These are phyloP conservation scores for Halichoeres trimaculatus DNA, from an alignment of 2,113 vertebrate genomes.

Conservation along the genomic window DNA sequence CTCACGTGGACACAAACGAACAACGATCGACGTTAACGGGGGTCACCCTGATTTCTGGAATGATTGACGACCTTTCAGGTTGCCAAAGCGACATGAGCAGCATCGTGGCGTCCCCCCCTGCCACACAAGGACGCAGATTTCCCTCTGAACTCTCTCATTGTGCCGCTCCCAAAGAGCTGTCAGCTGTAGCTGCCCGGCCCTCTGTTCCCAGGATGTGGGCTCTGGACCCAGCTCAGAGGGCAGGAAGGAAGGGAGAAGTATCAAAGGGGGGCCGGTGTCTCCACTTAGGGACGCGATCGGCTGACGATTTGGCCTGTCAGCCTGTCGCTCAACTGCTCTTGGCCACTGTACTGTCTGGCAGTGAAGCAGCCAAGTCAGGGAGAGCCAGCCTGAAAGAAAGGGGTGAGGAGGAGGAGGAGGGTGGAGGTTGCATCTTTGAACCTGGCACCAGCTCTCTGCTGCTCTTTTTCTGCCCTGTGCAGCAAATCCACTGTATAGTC, in stretches of 20 bases:
- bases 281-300: constrained; percentile 47
- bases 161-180: constrained; percentile 61
- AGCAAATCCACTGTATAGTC: constrained; percentile 34
- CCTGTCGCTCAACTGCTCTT: constrained; percentile 57
- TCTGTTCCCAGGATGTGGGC: constrained; percentile 64
- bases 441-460: constrained; percentile 44
- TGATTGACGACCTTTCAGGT: constrained; percentile 15
- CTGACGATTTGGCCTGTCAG: constrained; percentile 50
- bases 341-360: constrained; percentile 47
- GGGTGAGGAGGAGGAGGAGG: constrained; percentile 32
- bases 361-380: constrained; percentile 33
- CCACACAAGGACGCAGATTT: constrained; percentile 51
- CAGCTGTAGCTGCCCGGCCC: constrained; percentile 49
- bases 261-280: constrained; percentile 54
- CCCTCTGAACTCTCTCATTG: constrained; percentile 56
- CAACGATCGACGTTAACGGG: constrained; percentile 52
- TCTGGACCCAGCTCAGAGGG: constrained; percentile 60
- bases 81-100: constrained; percentile 53
- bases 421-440: constrained; percentile 39
- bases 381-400: not conserved
- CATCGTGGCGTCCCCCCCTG: constrained; percentile 33
- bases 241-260: constrained; percentile 35
- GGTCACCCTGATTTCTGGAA: constrained; percentile 46
- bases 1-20: constrained; percentile 74
- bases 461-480: constrained; percentile 33